Evolutionary conservation across 2,888 invertebrate genomes (phyloP), one percentile per base, ranked within the genome.

Genomic region (Galerucella nymphaeae): DNA sequence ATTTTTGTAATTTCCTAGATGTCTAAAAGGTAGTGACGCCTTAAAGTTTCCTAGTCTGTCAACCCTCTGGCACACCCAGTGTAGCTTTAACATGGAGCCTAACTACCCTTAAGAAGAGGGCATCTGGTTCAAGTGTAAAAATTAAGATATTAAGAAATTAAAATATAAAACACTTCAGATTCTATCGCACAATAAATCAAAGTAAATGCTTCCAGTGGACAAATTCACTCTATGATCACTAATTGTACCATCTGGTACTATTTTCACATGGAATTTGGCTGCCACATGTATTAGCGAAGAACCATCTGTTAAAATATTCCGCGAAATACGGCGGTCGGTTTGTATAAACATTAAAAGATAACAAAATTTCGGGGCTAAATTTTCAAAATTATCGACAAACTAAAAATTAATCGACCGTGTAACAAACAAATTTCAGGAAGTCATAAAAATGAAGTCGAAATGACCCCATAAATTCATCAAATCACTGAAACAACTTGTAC

Each of bases 221-320:
- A 23, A 58, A 58, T 58, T 58, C 14, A 14, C 30, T 30, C n/a
- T 30, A 58, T 14, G 14, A 58, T 58, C 14, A 30, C 30, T 53
- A 53, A 53, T 53, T 16, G 53, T 53, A 10, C 13, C 58, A 58
- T 58, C 58, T 58, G 58, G 58, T 23, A 58, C 30, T 23, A 30
- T 58, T 58, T 58, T 58, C 58, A 14, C 58, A 58, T 58, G 23
- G 14, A 58, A 30, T 58, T 58, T 30, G 30, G 58, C 1, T 8
- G 30, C 58, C 58, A 58, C 30, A 58, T 58, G 58, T 30, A 58
- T 30, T 23, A 30, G n/a, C 58, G 23, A 58, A 30, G 13, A 16
- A 58, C 23, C 58, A 58, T 58, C 58, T 58, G 58, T 23, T 58
- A 58, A 58, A 58, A 58, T 58, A 14, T 58, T 58, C 30, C 58